Evolutionary conservation across 2,797 vertebrate species (phyloP), one percentile per base, ranked within the genome.

Genomic region (Lutjanus argentimaculatus): DNA sequence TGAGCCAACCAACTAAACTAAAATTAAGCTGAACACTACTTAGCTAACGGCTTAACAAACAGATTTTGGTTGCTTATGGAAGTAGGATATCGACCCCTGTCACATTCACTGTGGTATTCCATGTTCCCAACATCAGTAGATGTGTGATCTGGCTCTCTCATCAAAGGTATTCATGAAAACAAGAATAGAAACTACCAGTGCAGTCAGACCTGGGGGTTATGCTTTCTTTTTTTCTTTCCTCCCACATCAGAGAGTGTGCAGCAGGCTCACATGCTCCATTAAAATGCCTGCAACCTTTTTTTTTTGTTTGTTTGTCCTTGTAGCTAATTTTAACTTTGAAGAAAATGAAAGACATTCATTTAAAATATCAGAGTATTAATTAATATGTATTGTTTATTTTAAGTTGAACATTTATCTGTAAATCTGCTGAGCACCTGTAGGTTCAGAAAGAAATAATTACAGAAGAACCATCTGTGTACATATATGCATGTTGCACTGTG

Each of bases 221-320:
- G 14, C 7, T 25, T 8, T 30, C 25, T n/a, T n/a, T n/a, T n/a
- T 30, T 30, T 21, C 19, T 8, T 11, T 49, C 56, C 21, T 36
- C 45, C 22, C 56, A 36, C 43, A 71, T 59, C 22, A 58, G 43
- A 71, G 19, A 25, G 10, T 2, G 14, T 16, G 13, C n/a, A 56
- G 52, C 40, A 25, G 25, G 55, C n/a, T 17, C 51, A 68, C 51
- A 68, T 53, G 17, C 52, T 52, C n/a, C 53, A 55, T 52, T n/a
- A 46, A 52, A 52, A 42, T 16, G 4, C 19, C 40, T 22, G 61
- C 40, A 21, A 14, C 19, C 62, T 7, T 25, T 25, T 46, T 30
- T 45, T 12, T 10, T 12, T 53, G 9, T 65, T 36, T 3, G 4
- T 49, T 67, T 53, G 51, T 16, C 17, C 66, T 36, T 13, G 21